Evolutionary conservation across 2,113 vertebrate species (phyloP), one percentile per base, ranked within the genome.

Genomic region (Urocynchramus pylzowi): DNA sequence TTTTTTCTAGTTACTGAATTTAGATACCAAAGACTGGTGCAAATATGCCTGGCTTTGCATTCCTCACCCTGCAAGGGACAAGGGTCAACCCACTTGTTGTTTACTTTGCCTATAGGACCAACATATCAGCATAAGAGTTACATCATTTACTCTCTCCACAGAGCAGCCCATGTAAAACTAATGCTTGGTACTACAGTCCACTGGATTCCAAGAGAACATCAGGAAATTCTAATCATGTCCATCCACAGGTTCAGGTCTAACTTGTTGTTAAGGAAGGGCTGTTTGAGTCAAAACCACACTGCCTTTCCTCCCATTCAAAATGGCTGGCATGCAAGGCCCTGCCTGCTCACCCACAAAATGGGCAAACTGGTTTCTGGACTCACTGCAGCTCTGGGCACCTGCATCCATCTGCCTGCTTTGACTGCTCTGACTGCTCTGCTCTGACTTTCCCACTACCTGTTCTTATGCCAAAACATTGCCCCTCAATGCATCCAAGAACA

Each of bases 351-450:
- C 16, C 56, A 54, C 0, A 0, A 50, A 92, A 87, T 17, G 22
- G 22, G 13, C 4, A 52, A 37, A 70, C 18, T 37, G n/a, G 18
- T 60, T 81, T 56, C 71, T 61, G 63, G 16, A 37, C 45, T 64
- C 33, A 57, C 27, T 0, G 0, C 10, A 26, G 26, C 44, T 49
- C 77, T 10, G 5, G 49, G 26, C 2, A 0, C 5, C 44, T 18
- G 16, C 27, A 39, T 82, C 52, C 8, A 8, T 87, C 37, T 74
- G 50, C 15, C 3, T 19, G 27, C 31, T 81, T n/a, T 74, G 67
- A 17, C 28, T 31, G 28, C 52, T 30, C 50, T 50, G 50, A 14
- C 50, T 16, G 9, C 50, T 28, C 3, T 24, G 19, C 24, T 78
- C 47, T 75, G 64, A 44, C 45, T 31, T 35, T 9, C 45, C 2